Evolutionary conservation across 1,140 invertebrate species (phyloP), one percentile per base, ranked within the genome.

Genomic region (Drosophila leontia): DNA sequence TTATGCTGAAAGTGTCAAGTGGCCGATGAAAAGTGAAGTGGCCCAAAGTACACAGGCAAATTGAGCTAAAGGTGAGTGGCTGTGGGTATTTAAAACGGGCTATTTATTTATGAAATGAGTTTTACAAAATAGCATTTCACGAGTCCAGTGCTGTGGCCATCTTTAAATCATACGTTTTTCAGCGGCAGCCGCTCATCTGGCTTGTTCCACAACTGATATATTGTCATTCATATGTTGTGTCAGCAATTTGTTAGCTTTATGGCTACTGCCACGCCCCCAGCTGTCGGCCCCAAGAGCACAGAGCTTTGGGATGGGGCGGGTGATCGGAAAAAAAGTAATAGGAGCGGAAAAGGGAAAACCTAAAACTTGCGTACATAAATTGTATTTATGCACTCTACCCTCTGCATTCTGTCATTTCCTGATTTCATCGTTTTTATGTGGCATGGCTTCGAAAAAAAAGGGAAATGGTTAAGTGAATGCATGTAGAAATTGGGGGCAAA

Each of bases 191-290:
- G 41, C 70, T 70, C 63, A 56, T 50, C 48, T 56, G 45, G 53
- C 68, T 60, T 59, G 70, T 74, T 74, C 32, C 70, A 50, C 70
- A 60, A 50, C 70, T 60, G 70, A 74, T 72, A 74, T 74, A 74
- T 74, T 74, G 70, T 72, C 70, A 74, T 74, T 74, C 70, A 74
- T 74, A 74, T 74, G 70, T 72, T 74, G 70, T 74, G 70, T 74
- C 70, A 74, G 70, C 70, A 74, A 74, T 74, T 74, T 74, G 70
- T 74, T 74, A 74, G 70, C 68, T 74, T 74, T 74, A 74, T 74
- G 70, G 70, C 68, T 72, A 47, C 12, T 32, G 70, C 68, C 70
- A 74, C 70, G 70, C 70, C 70, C 70, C 67, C 68, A 60, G 70
- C 45, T 74, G 70, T 56, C 63, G 48, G 50, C n/a, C 62, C 68